phyloP scores from a whole-genome alignment of 2,113 vertebrate species.

The Melanerpes formicivorus region DNA sequence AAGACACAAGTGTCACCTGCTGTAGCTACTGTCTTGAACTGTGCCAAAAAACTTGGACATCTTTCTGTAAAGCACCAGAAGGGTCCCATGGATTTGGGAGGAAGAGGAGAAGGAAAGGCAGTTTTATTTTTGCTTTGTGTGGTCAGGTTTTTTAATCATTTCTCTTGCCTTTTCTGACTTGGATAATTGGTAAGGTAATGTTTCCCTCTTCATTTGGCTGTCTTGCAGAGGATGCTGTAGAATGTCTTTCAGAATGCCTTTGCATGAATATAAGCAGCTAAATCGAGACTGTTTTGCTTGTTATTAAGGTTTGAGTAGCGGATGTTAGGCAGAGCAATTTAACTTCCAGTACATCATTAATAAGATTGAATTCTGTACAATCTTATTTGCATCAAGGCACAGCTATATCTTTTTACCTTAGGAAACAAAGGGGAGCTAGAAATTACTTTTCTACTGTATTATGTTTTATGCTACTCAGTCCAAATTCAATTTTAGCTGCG shows the following conservation, averaged over 20 bases:
- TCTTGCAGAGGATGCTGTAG: not conserved
- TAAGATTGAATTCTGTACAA: not conserved
- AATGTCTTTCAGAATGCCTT: not conserved
- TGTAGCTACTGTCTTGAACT: not conserved
- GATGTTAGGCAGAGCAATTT: conserved; percentile 29
- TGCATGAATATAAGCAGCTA: conserved; percentile 33
- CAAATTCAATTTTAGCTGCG: not conserved
- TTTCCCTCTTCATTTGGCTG: not conserved
- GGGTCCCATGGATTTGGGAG: not conserved
- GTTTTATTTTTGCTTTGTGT: not conserved
- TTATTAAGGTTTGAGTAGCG: conserved; percentile 5
- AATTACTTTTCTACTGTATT: not conserved
- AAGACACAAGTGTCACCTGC: not conserved
- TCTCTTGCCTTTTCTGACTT: not conserved
- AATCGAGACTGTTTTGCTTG: conserved; percentile 8
- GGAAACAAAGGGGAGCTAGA: not conserved
- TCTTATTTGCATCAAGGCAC: not conserved
- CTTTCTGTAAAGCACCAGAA: not conserved
- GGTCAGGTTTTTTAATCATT: not conserved
- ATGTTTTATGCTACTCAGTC: not conserved
- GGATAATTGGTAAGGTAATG: not conserved
- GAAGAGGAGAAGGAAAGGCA: not conserved
- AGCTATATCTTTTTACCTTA: not conserved
- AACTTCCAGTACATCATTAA: conserved; percentile 26
- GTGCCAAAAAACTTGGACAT: not conserved